Evolutionary conservation across 2,797 vertebrate genomes (phyloP).

Genomic region (Lacerta viridis): DNA sequence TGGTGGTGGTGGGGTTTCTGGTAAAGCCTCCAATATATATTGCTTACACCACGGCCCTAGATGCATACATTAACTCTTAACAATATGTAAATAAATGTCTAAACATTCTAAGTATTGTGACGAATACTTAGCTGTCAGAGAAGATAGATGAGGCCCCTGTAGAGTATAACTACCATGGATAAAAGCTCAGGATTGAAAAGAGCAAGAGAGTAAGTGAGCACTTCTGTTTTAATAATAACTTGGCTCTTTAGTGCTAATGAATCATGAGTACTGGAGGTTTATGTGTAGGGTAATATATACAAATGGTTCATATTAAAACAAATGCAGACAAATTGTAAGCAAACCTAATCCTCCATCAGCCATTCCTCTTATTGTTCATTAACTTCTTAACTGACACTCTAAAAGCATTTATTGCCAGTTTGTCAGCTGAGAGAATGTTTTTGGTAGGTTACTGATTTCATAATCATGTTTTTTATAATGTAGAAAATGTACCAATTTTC

Average conservation of each 20-base stretch:
- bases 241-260: slow-evolving; percentile 66
- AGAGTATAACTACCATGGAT: slow-evolving; percentile 62
- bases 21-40: slow-evolving; percentile 54
- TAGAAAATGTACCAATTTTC: slow-evolving; percentile 39
- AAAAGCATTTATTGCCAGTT: slow-evolving; percentile 55
- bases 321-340: slow-evolving; percentile 66
- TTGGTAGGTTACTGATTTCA: slow-evolving; percentile 48
- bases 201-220: slow-evolving; percentile 65
- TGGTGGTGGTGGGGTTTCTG: slow-evolving; percentile 53
- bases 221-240: slow-evolving; percentile 65
- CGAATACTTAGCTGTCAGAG: slow-evolving; percentile 72
- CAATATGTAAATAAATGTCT: slow-evolving; percentile 76
- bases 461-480: slow-evolving; percentile 26
- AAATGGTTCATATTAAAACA: slow-evolving; percentile 58
- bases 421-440: slow-evolving; percentile 55
- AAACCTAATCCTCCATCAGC: slow-evolving; percentile 55
- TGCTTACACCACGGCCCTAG: slow-evolving; percentile 63
- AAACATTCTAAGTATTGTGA: slow-evolving; percentile 75
- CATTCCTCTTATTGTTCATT: slow-evolving; percentile 53
- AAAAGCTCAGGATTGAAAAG: slow-evolving; percentile 64
- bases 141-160: slow-evolving; percentile 44
- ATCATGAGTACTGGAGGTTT: slow-evolving; percentile 58
- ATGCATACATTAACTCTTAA: slow-evolving; percentile 64
- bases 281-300: slow-evolving; percentile 44
- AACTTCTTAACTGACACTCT: slow-evolving; percentile 52